Base-by-base conservation (phyloP, 2,113 vertebrate species). In the Sciurus niger region DNA sequence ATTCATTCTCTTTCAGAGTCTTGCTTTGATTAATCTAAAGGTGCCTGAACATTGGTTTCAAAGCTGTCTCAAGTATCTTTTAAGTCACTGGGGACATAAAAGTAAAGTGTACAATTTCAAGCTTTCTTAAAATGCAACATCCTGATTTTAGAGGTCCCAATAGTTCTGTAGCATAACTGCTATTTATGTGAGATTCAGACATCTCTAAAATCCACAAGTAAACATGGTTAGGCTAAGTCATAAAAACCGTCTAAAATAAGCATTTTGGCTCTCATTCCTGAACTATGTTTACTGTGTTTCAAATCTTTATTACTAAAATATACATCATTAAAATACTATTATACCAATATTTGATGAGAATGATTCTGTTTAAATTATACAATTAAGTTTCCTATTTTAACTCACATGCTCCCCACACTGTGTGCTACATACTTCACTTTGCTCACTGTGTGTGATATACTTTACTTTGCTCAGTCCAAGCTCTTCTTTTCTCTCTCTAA, bases 11-110 rank as follows among this genome's bases (percentile, higher is more conserved):
- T 68, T 63, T 85, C 14, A 89, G 37, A 93, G 28, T 83, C 88
- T 85, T 93, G 22, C 2, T 89, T 88, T 94, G 85, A 85, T 93
- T 90, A 88, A 94, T 83, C 34, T 43, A 84, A 70, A 63, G 24
- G 8, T 60, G 8, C 2, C 53, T 77, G 53, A 77, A 83, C 3
- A 67, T 40, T 89, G 25, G 20, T 84, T 84, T 88, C 13, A 89
- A 68, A 74, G n/a, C 32, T 73, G 4, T 78, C 13, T 22, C 28
- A 94, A 55, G n/a, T 30, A 51, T 73, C 40, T 80, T 90, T 11
- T 77, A 76, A 85, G 48, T 76, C 89, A 84, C 24, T 22, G 1
- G 9, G 25, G 25, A 11, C 65, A 79, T 51, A 58, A 73, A 93
- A 84, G 84, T 63, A 73, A 78, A 84, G 76, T 84, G 58, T 1